Evolutionary conservation across 2,888 invertebrate species (phyloP), one percentile per base, ranked within the genome.

Genomic region (Ceratothoa steindachneri): DNA sequence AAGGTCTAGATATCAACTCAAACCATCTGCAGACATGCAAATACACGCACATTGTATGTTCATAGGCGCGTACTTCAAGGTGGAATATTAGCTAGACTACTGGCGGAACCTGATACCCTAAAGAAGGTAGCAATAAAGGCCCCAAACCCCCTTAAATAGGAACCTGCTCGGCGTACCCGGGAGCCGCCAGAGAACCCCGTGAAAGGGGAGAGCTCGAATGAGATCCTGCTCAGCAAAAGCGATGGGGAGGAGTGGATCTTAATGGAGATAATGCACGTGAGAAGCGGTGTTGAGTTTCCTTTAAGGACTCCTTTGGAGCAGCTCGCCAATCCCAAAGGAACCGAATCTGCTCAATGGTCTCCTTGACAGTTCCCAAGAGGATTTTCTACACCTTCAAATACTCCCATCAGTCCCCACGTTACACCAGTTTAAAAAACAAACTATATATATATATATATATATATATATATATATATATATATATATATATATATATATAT

Each of bases 401-500:
- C 41, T 41, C 41, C 41, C 15, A 41, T 41, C 41, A 41, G 15
- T n/a, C n/a, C n/a, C 41, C 41, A 9, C 5, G 41, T 15, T 15
- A 15, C 41, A 15, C 15, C 41, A 41, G 15, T 41, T 9, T 41
- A 41, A 41, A 41, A 41, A n/a, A n/a, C n/a, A n/a, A n/a, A n/a
- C n/a, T 55, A 55, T 55, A 55, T 55, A 55, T 55, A 55, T 55
- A 55, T 55, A 55, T 55, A 55, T 55, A 55, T 55, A 55, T 55
- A 55, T 55, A 55, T 55, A 55, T 55, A 55, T 55, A 55, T 55
- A 55, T 55, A 55, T 55, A 55, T 55, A 55, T 55, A 55, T 55
- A 55, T 55, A 55, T 55, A 55, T 55, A 55, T 55, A 55, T 55
- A 55, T 55, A 55, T 55, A 55, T 55, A 55, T 55, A 55, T 55